These are phyloP conservation scores for Chloroclystis v-ata DNA, from an alignment of 2,888 invertebrate genomes.

Conservation along the genomic window DNA sequence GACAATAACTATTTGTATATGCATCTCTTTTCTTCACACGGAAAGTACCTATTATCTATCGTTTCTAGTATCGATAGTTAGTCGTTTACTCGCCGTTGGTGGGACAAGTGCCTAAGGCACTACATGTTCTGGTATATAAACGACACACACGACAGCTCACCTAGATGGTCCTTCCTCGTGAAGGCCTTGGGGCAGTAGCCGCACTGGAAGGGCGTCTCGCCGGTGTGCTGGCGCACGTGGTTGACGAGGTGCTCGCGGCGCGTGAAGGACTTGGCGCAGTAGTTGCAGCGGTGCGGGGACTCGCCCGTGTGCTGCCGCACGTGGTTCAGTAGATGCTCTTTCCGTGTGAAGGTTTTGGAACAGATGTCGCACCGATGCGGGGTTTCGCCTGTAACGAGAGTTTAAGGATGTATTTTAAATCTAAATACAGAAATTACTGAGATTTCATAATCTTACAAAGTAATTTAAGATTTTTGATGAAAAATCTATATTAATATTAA, in stretches of 20 bases:
- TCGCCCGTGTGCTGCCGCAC: conserved; percentile 88
- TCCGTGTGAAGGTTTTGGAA: conserved; percentile 87
- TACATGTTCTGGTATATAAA: too few relatives aligned
- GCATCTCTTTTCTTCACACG: too few relatives aligned
- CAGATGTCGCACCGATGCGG: conserved; percentile 89
- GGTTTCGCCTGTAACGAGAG: conserved; percentile 77
- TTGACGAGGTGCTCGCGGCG: conserved; percentile 91
- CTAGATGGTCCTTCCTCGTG: conserved; percentile 89
- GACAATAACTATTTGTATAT: too few relatives aligned
- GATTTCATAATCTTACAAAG: too few relatives aligned
- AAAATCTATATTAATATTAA: too few relatives aligned
- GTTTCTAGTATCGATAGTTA: too few relatives aligned
- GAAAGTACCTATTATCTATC: too few relatives aligned
- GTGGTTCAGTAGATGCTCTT: conserved; percentile 86
- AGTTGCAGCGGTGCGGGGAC: conserved; percentile 90
- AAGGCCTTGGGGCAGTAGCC: conserved; percentile 92
- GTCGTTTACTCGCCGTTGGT: too few relatives aligned
- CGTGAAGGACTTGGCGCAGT: conserved; percentile 92
- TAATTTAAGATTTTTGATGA: too few relatives aligned
- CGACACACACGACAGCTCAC: too few relatives aligned
- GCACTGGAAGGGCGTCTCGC: conserved; percentile 87
- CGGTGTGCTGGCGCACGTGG: conserved; percentile 89
- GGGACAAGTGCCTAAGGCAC: too few relatives aligned
- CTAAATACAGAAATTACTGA: too few relatives aligned
- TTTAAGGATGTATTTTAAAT: background rate